Evolutionary conservation across 2,797 vertebrate species (phyloP).

Genomic region (Falco biarmicus): DNA sequence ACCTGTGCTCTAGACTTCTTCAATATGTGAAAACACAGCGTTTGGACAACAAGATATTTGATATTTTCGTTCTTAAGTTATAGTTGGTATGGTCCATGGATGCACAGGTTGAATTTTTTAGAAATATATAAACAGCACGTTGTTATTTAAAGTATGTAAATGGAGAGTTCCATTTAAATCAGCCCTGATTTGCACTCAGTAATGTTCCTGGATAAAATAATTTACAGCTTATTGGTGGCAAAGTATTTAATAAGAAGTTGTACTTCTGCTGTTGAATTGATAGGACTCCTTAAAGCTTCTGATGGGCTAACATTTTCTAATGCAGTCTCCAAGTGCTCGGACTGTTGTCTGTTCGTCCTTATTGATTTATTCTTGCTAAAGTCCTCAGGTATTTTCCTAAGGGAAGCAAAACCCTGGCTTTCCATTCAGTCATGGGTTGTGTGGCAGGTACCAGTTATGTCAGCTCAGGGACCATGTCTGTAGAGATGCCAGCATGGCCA

Average conservation of each 20-base stretch:
- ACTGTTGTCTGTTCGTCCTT: not conserved
- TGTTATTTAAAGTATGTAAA: not conserved
- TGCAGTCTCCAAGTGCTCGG: not conserved
- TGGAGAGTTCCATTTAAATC: not conserved
- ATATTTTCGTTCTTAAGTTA: not conserved
- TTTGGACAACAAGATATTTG: not conserved
- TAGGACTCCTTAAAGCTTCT: not conserved
- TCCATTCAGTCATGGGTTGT: rapidly evolving
- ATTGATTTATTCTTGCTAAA: not conserved
- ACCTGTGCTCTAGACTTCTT: not conserved
- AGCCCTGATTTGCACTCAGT: not conserved
- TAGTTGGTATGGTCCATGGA: not conserved
- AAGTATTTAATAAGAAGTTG: not conserved
- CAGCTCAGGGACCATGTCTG: rapidly evolving
- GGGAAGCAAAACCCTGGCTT: not conserved
- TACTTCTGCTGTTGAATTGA: not conserved
- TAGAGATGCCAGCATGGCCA: not conserved
- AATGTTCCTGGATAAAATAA: not conserved
- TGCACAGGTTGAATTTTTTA: not conserved
- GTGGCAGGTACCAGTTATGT: not conserved
- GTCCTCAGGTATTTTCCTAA: not conserved
- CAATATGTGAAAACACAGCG: not conserved
- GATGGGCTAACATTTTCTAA: not conserved
- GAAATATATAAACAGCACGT: rapidly evolving
- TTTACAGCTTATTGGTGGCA: not conserved